Base-by-base conservation (phyloP, 1,140 invertebrate species). In the Acromyrmex echinatior region DNA sequence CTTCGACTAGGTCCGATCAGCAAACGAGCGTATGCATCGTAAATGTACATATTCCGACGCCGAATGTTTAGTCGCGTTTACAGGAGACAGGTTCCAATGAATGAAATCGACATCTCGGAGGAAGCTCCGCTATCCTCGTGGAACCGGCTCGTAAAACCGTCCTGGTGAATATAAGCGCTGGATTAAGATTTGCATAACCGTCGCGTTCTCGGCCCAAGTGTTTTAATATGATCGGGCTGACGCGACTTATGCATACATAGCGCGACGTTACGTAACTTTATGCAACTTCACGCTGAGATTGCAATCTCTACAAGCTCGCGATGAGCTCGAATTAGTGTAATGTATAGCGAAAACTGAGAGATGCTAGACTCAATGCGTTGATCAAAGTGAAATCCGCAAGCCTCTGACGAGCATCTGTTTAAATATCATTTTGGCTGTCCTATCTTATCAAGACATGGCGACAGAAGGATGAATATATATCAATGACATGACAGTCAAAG, bases 371-470 rank as follows among this genome's bases (percentile, higher is more conserved):
- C 25, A 56, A 39, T 74, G 35, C 21, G 71, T 18, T 39, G 28
- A 25, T 71, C 84, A 58, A 86, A 28, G 74, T 70, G 51, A 70
- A 81, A 58, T 49, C 16, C 35, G 16, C 51, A 28, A 80, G 7
- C 53, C 31, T 21, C n/a, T 25, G 70, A 45, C 53, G 65, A 91
- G 68, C 91, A 92, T 92, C 90, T 92, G 89, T 88, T 86, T 88
- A 65, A 92, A 92, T 87, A 91, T 73, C 84, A 77, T 88, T 88
- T 70, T 62, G 58, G 68, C 18, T 9, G 25, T 16, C 31, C 28
- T 87, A 89, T 90, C 89, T 88, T 87, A 88, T 90, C 84, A 39
- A 28, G 63, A 66, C 53, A 28, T 31, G 49, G 7, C 35, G 53
- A 49, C 25, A 84, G 56, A 60, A 60, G 66, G 35, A 74, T 31